A percentile compares a stretch with the other conserved stretches of the same genome.
Conservation (phyloP, 2,888 invertebrate species). For the Andricus quercusramuli region DNA sequence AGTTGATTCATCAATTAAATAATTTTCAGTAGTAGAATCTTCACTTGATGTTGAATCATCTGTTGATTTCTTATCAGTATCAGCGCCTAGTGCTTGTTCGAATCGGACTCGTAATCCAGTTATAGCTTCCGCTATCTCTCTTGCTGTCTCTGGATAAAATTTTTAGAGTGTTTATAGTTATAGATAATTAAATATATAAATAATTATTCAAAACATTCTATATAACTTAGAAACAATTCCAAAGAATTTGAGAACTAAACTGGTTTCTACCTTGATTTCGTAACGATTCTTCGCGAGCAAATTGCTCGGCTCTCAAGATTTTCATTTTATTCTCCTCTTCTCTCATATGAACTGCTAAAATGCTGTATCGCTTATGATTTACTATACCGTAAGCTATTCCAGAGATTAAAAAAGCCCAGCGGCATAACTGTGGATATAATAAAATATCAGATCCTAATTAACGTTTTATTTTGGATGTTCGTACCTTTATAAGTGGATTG, state of each 20-base stretch:
- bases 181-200: not conserved
- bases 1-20: not conserved
- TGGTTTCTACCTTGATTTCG: slow-evolving; percentile 14
- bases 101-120: slow-evolving; percentile 36
- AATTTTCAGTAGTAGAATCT: too few species aligned
- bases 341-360: slow-evolving; percentile 19
- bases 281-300: slow-evolving; percentile 54
- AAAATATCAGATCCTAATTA: not conserved
- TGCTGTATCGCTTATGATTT: slow-evolving; percentile 57
- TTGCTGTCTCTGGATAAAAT: slow-evolving; percentile 2
- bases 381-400: slow-evolving; percentile 73
- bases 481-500: slow-evolving; percentile 49
- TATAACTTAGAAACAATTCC: not conserved
- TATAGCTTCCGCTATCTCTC: slow-evolving; percentile 30
- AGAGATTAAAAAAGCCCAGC: slow-evolving; percentile 72
- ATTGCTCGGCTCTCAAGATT: slow-evolving; percentile 65
- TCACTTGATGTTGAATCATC: not conserved
- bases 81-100: not conserved
- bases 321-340: slow-evolving; percentile 65
- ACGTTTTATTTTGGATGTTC: not conserved
- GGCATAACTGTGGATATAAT: slow-evolving; percentile 48
- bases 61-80: slow-evolving; percentile 4
- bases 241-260: not conserved
- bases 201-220: not conserved
- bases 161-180: not conserved